These are phyloP conservation scores for Glossophaga mutica DNA, from an alignment of 2,797 vertebrate genomes.

Conservation along the genomic window DNA sequence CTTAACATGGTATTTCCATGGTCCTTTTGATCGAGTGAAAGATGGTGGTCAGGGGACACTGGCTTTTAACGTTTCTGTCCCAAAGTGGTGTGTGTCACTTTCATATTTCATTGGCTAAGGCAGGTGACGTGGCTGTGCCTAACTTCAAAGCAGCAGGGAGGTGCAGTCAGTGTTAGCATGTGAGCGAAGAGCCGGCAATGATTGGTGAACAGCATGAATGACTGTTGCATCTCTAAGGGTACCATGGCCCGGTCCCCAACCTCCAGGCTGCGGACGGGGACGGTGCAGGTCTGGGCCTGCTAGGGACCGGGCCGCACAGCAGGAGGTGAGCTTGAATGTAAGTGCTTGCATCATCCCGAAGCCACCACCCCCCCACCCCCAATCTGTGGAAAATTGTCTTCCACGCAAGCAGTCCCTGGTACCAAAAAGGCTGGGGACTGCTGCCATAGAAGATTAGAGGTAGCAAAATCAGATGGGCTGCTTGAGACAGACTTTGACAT, in stretches of 20 bases:
- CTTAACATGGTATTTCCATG: neutral
- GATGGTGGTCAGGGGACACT: neutral
- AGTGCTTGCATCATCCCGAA: too few relatives aligned
- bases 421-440: neutral
- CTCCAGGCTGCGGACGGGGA: too few relatives aligned
- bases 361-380: too few relatives aligned
- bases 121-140: neutral
- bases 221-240: neutral
- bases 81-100: neutral
- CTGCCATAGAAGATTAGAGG: neutral
- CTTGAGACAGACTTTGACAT: neutral
- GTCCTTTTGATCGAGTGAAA: neutral
- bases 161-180: neutral
- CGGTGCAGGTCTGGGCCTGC: too few relatives aligned
- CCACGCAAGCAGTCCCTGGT: neutral
- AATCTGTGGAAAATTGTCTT: neutral
- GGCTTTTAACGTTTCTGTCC: neutral
- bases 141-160: constrained; percentile 2
- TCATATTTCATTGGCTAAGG: neutral
- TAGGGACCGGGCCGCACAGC: neutral
- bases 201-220: neutral
- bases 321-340: neutral
- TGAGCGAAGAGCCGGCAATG: neutral
- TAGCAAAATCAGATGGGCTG: neutral
- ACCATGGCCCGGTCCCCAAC: neutral